Percentiles rank a stretch among this genome's conserved stretches.
Conservation (phyloP, 1,140 invertebrate species). For the Delia radicum region DNA sequence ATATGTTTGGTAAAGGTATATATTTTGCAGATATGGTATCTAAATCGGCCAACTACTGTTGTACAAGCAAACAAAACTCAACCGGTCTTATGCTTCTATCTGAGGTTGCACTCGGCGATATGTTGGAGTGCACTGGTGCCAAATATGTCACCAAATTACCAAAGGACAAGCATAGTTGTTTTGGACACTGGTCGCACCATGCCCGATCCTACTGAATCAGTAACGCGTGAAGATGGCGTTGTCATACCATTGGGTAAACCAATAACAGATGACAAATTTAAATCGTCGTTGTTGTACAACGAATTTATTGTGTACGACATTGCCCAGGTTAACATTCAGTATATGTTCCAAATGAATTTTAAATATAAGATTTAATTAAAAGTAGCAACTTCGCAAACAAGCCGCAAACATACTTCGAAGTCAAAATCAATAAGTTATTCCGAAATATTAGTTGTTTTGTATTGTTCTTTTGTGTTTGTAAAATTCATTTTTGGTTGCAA, state of each 20-base stretch:
- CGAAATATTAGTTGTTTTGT: no score
- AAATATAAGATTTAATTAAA: constrained; percentile 63
- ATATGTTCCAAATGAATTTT: constrained; percentile 78
- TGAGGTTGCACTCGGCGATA: constrained; percentile 93
- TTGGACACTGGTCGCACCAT: constrained; percentile 76
- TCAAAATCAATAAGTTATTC: no score
- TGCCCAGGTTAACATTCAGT: constrained; percentile 82
- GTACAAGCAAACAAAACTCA: constrained; percentile 68
- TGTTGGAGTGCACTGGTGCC: constrained; percentile 71
- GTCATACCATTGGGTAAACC: constrained; percentile 77
- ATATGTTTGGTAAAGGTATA: constrained; percentile 97
- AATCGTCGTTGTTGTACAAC: constrained; percentile 75
- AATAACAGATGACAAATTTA: constrained; percentile 50
- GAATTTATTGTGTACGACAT: constrained; percentile 92
- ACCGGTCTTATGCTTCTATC: constrained; percentile 87
- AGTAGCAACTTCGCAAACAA: no score
- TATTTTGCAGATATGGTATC: constrained; percentile 99
- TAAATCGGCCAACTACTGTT: constrained; percentile 98
- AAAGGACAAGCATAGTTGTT: constrained; percentile 74
- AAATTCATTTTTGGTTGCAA: no score
- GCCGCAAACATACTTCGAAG: no score
- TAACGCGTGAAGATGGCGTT: constrained; percentile 60
- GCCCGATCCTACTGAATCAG: constrained; percentile 59
- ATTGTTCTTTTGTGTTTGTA: not conserved
- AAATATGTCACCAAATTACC: constrained; percentile 80